phyloP scores from a whole-genome alignment of 2,888 invertebrate genomes.

The Luperina nickerlii region DNA sequence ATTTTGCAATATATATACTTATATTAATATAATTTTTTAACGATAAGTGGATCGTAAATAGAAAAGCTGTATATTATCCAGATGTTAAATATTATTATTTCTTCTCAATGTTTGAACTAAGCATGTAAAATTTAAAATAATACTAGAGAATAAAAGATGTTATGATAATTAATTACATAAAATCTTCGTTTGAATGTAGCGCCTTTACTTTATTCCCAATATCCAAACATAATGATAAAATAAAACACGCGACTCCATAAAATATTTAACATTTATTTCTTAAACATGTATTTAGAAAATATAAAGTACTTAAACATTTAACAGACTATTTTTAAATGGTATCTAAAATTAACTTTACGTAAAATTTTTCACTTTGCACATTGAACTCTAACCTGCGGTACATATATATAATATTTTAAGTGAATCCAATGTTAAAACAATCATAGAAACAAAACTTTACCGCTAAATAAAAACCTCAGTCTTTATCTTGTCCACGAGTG shows the following conservation, averaged over 20 bases:
- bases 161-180: conserved; percentile 90
- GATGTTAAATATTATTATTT: conserved; percentile 90
- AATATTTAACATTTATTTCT: conserved; percentile 77
- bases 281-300: conserved; percentile 77
- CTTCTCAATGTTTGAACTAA: conserved; percentile 90
- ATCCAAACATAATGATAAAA: conserved; percentile 10
- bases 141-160: conserved; percentile 91
- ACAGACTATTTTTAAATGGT: conserved; percentile 64
- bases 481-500: conserved; percentile 69
- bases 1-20: conserved; percentile 86
- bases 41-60: conserved; percentile 87
- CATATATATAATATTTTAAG: conserved; percentile 33
- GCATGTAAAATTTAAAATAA: conserved; percentile 91
- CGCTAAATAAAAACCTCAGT: conserved; percentile 77
- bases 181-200: conserved; percentile 85
- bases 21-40: conserved; percentile 83
- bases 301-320: conserved; percentile 66
- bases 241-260: conserved; percentile 60
- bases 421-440: conserved; percentile 58
- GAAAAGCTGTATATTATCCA: conserved; percentile 88
- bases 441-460: conserved; percentile 53
- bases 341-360: conserved; percentile 64
- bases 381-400: conserved; percentile 54
- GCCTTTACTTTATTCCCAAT: conserved; percentile 75
- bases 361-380: conserved; percentile 70